phyloP scores from a whole-genome alignment of 2,797 vertebrate species.

The Philypnodon macrostomus region DNA sequence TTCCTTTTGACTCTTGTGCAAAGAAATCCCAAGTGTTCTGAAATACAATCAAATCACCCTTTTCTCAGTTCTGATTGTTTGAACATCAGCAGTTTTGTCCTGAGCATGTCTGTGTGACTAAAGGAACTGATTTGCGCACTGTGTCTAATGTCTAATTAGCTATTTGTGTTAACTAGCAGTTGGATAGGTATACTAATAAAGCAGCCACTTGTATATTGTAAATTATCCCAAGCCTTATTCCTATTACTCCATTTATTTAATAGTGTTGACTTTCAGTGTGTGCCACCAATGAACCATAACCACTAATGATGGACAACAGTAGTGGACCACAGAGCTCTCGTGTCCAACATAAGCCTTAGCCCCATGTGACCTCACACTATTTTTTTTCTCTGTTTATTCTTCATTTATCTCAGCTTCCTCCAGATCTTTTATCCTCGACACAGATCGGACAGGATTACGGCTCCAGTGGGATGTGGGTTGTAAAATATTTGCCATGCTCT shows the following conservation, averaged over 20 bases:
- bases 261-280: neutral
- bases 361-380: neutral
- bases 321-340: neutral
- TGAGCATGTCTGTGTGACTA: no score
- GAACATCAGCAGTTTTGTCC: no score
- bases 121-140: no score
- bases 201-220: no score
- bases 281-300: slow-evolving; percentile 2
- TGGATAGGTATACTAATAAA: no score
- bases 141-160: no score
- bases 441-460: slow-evolving; percentile 58
- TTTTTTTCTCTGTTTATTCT: slow-evolving; percentile 35
- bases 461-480: slow-evolving; percentile 38
- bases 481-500: slow-evolving; percentile 51
- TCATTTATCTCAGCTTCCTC: slow-evolving; percentile 32
- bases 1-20: no score
- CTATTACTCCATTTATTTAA: neutral
- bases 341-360: neutral
- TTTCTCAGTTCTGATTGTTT: no score
- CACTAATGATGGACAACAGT: slow-evolving; percentile 2
- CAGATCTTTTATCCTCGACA: slow-evolving; percentile 34
- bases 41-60: no score
- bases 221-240: neutral
- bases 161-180: no score
- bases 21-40: no score